Conservation (phyloP, 2,888 invertebrate species). For the Punctoribates punctum region DNA sequence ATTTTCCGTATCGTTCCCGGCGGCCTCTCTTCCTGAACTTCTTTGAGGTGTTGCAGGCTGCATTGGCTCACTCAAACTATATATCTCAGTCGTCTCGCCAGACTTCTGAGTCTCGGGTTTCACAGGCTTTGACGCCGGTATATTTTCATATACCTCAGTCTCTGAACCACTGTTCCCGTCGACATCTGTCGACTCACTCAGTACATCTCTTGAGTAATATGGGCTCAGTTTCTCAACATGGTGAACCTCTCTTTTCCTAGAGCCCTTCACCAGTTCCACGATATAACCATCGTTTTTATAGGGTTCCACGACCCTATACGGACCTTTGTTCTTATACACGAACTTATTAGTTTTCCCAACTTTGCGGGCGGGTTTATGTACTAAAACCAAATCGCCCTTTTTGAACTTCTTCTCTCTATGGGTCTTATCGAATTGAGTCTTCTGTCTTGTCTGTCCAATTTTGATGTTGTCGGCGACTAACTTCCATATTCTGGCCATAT, state of each 20-base stretch:
- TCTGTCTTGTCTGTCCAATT: background rate
- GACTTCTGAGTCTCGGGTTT: too few relatives aligned
- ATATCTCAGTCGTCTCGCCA: background rate
- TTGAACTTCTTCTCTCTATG: background rate
- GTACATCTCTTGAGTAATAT: background rate
- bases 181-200: background rate
- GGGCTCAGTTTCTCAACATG: background rate
- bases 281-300: background rate
- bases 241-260: background rate
- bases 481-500: background rate
- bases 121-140: too few relatives aligned
- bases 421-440: background rate
- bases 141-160: background rate
- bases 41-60: background rate
- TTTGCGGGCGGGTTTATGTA: slow-evolving; percentile 16
- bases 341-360: slow-evolving; percentile 20
- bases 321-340: slow-evolving; percentile 6
- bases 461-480: background rate
- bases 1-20: background rate
- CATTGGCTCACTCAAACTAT: background rate
- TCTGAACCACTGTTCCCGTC: background rate
- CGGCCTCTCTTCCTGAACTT: too few relatives aligned
- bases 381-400: slow-evolving; percentile 20
- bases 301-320: background rate
- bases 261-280: background rate